Percentiles rank a stretch among this genome's conserved stretches.
These are phyloP conservation scores for Calliopum simillimum DNA, from an alignment of 2,888 invertebrate genomes.

Conservation along the genomic window DNA sequence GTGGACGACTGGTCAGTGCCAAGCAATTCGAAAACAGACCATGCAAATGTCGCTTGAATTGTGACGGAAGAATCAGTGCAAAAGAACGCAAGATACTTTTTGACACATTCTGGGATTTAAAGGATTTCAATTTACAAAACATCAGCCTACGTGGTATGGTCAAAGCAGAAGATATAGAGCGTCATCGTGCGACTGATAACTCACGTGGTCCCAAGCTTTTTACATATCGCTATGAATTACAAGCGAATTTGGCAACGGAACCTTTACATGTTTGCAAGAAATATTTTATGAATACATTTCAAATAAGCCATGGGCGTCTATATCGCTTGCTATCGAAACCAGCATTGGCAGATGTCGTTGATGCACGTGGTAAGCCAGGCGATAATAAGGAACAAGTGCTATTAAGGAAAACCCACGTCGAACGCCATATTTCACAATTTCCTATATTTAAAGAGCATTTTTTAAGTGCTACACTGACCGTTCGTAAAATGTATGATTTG, in stretches of 20 bases:
- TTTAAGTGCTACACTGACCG: constrained; percentile 12
- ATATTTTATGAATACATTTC: constrained; percentile 24
- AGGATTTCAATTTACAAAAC: constrained; percentile 26
- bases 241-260: constrained; percentile 7
- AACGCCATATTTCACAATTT: constrained; percentile 17
- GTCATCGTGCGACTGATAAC: constrained; percentile 3
- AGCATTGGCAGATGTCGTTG: constrained; percentile 4
- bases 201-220: background rate
- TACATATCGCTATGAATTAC: constrained; percentile 15
- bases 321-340: constrained; percentile 22
- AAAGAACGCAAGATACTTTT: constrained; percentile 20
- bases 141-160: constrained; percentile 22
- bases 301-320: constrained; percentile 27
- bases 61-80: constrained; percentile 10
- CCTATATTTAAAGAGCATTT: constrained; percentile 14
- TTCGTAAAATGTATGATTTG: constrained; percentile 30
- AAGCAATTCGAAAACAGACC: constrained; percentile 14
- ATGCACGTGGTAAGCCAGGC: constrained; percentile 20
- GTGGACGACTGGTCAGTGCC: constrained; percentile 3
- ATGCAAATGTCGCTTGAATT: constrained; percentile 24
- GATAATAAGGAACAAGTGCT: constrained; percentile 22
- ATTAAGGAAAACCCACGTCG: constrained; percentile 1
- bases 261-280: constrained; percentile 21
- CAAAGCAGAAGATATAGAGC: constrained; percentile 13
- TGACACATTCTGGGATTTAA: constrained; percentile 22